These are phyloP conservation scores for Andrena minutula DNA, from an alignment of 2,888 invertebrate species.

Conservation along the genomic window DNA sequence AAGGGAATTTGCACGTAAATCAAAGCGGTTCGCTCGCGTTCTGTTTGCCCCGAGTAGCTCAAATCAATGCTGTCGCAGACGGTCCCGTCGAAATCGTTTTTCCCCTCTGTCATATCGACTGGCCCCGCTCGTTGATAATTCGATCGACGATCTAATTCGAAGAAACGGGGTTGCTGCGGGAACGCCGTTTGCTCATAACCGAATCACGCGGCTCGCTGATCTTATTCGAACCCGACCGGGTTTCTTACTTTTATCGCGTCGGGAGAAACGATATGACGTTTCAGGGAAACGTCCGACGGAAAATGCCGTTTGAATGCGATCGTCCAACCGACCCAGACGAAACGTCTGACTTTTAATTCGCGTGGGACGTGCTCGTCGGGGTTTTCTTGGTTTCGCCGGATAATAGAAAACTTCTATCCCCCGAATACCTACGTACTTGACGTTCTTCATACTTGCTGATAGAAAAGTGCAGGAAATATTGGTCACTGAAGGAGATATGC, in stretches of 20 bases:
- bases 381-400: neutral
- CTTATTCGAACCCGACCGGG: conserved; percentile 48
- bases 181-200: conserved; percentile 63
- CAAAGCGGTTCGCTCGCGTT: conserved; percentile 27
- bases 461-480: neutral
- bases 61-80: conserved; percentile 38
- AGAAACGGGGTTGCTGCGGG: conserved; percentile 39
- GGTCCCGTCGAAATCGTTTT: conserved; percentile 16
- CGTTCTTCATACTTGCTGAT: neutral
- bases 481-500: neutral
- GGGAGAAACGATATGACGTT: conserved; percentile 31
- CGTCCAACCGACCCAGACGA: neutral
- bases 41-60: conserved; percentile 30
- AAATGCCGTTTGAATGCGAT: conserved; percentile 6
- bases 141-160: conserved; percentile 66
- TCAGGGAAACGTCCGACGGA: neutral
- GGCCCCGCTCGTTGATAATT: conserved; percentile 56
- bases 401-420: neutral
- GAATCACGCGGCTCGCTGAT: conserved; percentile 67
- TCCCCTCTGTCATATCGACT: conserved; percentile 20
- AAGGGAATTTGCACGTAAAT: conserved; percentile 33
- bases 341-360: conserved; percentile 6
- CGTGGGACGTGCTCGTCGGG: neutral
- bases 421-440: neutral
- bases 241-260: conserved; percentile 37